These are phyloP conservation scores for Drosophila pseudoananassae DNA, from an alignment of 1,140 invertebrate genomes.

Conservation along the genomic window DNA sequence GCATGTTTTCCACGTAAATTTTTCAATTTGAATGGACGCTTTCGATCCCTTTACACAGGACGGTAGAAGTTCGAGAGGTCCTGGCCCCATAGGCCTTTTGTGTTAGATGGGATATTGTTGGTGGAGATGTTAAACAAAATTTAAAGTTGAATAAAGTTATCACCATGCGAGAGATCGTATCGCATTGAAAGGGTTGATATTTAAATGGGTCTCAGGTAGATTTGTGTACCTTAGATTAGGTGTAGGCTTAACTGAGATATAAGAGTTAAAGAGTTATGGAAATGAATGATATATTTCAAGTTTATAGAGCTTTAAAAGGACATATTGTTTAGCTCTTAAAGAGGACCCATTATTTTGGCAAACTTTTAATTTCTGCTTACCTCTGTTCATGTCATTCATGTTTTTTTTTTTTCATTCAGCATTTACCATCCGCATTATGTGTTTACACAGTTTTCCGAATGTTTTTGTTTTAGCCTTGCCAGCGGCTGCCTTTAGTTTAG, in stretches of 20 bases:
- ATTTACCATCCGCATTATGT: conserved; percentile 53
- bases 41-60: conserved; percentile 32
- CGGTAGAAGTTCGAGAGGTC: conserved; percentile 14
- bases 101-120: conserved; percentile 50
- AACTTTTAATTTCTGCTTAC: conserved; percentile 8
- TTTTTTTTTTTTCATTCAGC: conserved; percentile 24
- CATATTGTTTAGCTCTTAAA: neutral
- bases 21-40: conserved; percentile 78
- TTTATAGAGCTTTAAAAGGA: neutral
- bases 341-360: neutral
- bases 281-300: neutral
- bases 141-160: conserved; percentile 51
- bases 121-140: conserved; percentile 48
- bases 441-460: conserved; percentile 46
- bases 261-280: neutral
- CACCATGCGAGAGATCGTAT: conserved; percentile 37
- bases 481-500: conserved; percentile 30
- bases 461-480: conserved; percentile 35
- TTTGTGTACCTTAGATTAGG: neutral
- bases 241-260: neutral
- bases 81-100: conserved; percentile 31
- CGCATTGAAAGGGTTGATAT: conserved; percentile 23
- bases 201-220: conserved; percentile 7
- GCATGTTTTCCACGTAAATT: conserved; percentile 81
- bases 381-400: conserved; percentile 41